Evolutionary conservation across 2,797 vertebrate genomes (phyloP).

Genomic region (Euphonia xanthogaster): DNA sequence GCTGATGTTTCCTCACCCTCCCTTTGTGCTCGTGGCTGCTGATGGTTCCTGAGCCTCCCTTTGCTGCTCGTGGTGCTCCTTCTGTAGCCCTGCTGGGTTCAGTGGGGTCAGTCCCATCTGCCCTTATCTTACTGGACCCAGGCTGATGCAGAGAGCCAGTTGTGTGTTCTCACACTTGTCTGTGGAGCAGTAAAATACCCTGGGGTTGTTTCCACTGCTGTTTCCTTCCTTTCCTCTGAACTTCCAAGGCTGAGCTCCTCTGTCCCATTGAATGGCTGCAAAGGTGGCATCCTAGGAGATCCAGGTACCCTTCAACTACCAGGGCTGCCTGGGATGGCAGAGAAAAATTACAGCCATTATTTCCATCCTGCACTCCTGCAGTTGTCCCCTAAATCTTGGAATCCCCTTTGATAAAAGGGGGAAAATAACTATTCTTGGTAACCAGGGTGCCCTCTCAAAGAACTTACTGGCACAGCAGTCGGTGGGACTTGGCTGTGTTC

Average conservation of each 20-base stretch:
- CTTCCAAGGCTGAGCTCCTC: not conserved
- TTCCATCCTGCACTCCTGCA: not conserved
- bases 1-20: not conserved
- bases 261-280: not conserved
- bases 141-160: fast-evolving
- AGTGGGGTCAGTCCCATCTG: not conserved
- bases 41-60: not conserved
- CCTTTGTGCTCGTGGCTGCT: too few species aligned
- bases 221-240: not conserved
- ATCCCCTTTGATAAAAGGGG: not conserved
- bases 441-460: not conserved
- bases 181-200: not conserved
- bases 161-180: not conserved
- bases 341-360: not conserved
- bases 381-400: not conserved
- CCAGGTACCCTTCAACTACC: not conserved
- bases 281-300: fast-evolving
- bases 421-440: not conserved
- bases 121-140: not conserved
- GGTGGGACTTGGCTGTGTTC: not conserved
- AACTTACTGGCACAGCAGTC: not conserved
- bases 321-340: not conserved
- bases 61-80: not conserved
- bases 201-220: not conserved
- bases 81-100: not conserved